phyloP scores from a whole-genome alignment of 2,113 vertebrate genomes.

The Syngnathoides biaculeatus region DNA sequence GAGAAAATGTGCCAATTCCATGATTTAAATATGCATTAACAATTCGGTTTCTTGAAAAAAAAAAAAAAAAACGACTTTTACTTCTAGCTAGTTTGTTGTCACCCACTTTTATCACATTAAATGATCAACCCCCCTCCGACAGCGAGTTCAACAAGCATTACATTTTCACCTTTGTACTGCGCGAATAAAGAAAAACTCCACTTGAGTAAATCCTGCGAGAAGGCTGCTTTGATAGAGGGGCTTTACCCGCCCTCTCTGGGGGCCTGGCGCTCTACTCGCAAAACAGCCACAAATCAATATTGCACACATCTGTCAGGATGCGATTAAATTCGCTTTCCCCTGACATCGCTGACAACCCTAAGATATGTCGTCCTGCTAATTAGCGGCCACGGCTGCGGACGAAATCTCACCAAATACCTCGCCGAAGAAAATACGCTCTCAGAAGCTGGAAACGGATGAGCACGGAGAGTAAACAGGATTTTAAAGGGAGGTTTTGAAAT shows the following conservation, averaged over 20 bases:
- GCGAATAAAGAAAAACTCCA: not conserved
- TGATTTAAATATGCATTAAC: not conserved
- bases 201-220: constrained; percentile 25
- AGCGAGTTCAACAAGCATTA: not conserved
- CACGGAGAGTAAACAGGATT: too few relatives aligned
- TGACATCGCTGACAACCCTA: not conserved
- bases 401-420: not conserved
- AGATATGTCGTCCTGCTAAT: not conserved
- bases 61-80: not conserved
- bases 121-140: not conserved
- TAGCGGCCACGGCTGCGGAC: not conserved
- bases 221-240: constrained; percentile 49
- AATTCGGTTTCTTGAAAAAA: not conserved
- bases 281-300: constrained; percentile 61
- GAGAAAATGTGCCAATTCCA: too few relatives aligned
- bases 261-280: constrained; percentile 29
- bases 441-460: not conserved
- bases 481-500: too few relatives aligned
- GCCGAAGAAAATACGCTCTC: not conserved
- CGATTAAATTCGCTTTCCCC: constrained; percentile 47
- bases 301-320: constrained; percentile 51
- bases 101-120: not conserved
- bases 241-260: constrained; percentile 43
- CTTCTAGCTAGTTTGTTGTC: not conserved
- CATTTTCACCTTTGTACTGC: not conserved